These are phyloP conservation scores for Athalia rosae DNA, from an alignment of 2,888 invertebrate species.

Conservation along the genomic window DNA sequence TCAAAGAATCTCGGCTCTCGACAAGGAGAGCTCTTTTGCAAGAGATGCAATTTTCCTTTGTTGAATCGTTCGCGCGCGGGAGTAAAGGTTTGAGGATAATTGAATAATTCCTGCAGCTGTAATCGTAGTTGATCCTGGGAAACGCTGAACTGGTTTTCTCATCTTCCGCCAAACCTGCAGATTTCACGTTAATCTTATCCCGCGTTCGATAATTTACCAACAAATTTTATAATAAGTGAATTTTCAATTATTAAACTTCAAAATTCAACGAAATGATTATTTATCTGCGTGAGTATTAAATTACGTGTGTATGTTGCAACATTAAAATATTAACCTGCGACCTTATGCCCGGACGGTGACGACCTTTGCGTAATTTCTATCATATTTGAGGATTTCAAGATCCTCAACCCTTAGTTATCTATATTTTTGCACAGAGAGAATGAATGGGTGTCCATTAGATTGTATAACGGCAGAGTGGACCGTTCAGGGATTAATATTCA, in stretches of 20 bases:
- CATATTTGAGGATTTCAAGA: slow-evolving; percentile 3
- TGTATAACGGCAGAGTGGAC: slow-evolving; percentile 27
- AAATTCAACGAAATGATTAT: no score
- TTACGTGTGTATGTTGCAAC: background rate
- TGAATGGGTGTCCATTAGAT: no score
- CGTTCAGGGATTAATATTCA: slow-evolving; percentile 35
- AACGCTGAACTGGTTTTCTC: slow-evolving; percentile 36
- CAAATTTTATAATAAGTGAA: background rate
- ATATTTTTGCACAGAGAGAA: no score
- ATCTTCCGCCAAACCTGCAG: slow-evolving; percentile 1
- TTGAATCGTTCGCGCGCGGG: background rate
- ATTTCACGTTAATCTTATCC: slow-evolving; percentile 25
- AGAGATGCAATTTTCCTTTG: slow-evolving; percentile 27
- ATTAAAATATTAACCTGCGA: background rate
- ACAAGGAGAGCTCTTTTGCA: background rate
- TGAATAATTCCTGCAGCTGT: slow-evolving; percentile 25
- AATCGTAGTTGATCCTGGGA: slow-evolving; percentile 35
- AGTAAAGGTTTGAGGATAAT: slow-evolving; percentile 31
- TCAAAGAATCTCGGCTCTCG: background rate
- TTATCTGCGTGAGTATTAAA: background rate
- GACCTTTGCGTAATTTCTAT: slow-evolving; percentile 13
- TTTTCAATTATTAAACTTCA: no score
- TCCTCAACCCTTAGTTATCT: no score
- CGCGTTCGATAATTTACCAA: slow-evolving; percentile 29
- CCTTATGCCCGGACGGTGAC: slow-evolving; percentile 9